These are phyloP conservation scores for Melangyna quadrimaculata DNA, from an alignment of 2,888 invertebrate species.

Conservation along the genomic window DNA sequence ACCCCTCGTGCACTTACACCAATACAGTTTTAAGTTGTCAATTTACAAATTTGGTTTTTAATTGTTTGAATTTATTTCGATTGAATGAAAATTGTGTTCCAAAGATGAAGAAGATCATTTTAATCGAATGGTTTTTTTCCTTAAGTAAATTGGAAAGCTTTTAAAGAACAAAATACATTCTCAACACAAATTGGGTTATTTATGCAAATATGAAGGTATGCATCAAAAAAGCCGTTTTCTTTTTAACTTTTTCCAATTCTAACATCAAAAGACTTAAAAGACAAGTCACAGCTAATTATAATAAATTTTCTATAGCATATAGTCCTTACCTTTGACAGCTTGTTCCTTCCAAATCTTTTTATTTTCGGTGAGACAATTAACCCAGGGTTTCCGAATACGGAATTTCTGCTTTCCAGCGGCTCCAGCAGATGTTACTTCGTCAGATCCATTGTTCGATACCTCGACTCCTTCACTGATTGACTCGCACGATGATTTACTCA, in stretches of 20 bases:
- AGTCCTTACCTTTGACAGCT: constrained; percentile 86
- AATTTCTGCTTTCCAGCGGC: constrained; percentile 79
- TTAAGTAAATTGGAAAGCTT: constrained; percentile 9
- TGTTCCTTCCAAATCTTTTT: constrained; percentile 92
- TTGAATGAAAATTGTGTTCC: no score
- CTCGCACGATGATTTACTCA: constrained; percentile 74
- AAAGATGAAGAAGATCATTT: no score
- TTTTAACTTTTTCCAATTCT: neutral
- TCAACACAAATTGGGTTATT: constrained; percentile 9
- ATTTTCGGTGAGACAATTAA: constrained; percentile 88
- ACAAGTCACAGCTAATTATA: constrained; percentile 28
- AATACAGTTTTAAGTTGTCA: no score
- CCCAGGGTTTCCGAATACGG: constrained; percentile 90
- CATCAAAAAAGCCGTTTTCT: neutral
- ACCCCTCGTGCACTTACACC: no score
- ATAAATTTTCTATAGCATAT: constrained; percentile 8
- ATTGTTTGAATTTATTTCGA: no score
- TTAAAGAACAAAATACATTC: neutral
- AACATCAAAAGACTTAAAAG: constrained; percentile 37
- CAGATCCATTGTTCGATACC: constrained; percentile 71
- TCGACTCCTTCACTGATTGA: constrained; percentile 75
- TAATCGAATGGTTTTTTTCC: neutral
- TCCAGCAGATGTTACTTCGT: constrained; percentile 23
- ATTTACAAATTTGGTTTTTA: no score
- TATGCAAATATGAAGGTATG: neutral